Conservation (phyloP, 2,113 vertebrate species). For the Athene cunicularia region DNA sequence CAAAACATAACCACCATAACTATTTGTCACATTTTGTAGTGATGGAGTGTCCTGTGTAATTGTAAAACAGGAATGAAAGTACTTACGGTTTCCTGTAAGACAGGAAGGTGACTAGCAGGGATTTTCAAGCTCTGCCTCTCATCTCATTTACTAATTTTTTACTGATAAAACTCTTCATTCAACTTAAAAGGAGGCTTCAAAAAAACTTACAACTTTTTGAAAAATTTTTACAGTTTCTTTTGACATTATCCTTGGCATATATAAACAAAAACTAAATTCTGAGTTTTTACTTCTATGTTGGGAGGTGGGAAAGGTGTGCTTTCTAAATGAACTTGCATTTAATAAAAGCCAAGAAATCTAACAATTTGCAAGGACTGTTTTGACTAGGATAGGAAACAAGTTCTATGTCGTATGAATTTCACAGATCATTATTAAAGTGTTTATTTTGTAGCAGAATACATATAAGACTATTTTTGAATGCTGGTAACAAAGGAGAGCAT, state of each 20-base stretch:
- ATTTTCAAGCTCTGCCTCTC: neutral
- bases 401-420: neutral
- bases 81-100: slow-evolving; percentile 34
- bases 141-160: neutral
- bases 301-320: neutral
- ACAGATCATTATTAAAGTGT: neutral
- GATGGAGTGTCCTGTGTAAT: neutral
- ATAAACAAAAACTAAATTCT: neutral
- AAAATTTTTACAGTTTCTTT: neutral
- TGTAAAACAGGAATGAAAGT: slow-evolving; percentile 29
- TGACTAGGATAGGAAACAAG: slow-evolving; percentile 29
- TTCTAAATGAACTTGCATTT: neutral
- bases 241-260: neutral
- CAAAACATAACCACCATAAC: neutral
- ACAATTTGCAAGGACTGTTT: neutral
- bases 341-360: neutral
- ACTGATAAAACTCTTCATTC: neutral
- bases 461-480: neutral
- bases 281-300: neutral
- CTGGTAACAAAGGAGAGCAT: neutral
- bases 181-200: neutral
- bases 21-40: neutral
- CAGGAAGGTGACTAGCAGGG: slow-evolving; percentile 35
- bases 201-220: neutral
- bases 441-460: neutral